Evolutionary conservation across 2,797 vertebrate genomes (phyloP).

Genomic region (Megalops cyprinoides): DNA sequence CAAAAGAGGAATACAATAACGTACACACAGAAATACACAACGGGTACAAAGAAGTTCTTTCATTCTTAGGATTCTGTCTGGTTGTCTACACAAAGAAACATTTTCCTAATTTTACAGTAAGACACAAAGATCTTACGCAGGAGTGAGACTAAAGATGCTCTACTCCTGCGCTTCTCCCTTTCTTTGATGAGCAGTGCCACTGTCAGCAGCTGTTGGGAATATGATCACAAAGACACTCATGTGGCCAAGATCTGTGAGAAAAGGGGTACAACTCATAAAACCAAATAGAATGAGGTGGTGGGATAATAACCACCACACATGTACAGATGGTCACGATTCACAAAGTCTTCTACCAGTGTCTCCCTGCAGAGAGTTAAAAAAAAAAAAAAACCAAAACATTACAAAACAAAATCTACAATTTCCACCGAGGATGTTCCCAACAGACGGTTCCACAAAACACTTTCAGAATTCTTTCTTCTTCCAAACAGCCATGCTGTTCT

Average conservation of each 20-base stretch:
- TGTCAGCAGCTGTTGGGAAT: constrained; percentile 51
- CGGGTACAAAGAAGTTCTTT: constrained; percentile 67
- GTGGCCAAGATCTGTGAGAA: neutral
- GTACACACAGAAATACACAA: too few species aligned
- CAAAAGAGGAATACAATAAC: constrained; percentile 62
- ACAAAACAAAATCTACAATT: constrained; percentile 34
- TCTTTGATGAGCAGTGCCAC: constrained; percentile 39
- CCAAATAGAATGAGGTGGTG: neutral
- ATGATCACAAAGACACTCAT: neutral
- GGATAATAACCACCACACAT: constrained; percentile 1
- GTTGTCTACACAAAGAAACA: constrained; percentile 69
- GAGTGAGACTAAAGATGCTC: neutral
- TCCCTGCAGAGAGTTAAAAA: constrained; percentile 44
- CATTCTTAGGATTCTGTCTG: constrained; percentile 56
- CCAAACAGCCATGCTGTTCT: constrained; percentile 55
- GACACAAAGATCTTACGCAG: constrained; percentile 48
- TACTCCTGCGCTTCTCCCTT: constrained; percentile 40
- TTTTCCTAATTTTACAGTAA: constrained; percentile 61
- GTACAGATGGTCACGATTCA: neutral
- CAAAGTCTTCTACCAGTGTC: constrained; percentile 27
- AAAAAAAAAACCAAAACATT: constrained; percentile 50
- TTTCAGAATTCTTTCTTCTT: constrained; percentile 51
- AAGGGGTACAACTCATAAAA: neutral
- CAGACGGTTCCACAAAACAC: constrained; percentile 50
- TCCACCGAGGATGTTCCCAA: constrained; percentile 46